Conservation (phyloP, 2,888 invertebrate genomes). For the Drosophila yooni region DNA sequence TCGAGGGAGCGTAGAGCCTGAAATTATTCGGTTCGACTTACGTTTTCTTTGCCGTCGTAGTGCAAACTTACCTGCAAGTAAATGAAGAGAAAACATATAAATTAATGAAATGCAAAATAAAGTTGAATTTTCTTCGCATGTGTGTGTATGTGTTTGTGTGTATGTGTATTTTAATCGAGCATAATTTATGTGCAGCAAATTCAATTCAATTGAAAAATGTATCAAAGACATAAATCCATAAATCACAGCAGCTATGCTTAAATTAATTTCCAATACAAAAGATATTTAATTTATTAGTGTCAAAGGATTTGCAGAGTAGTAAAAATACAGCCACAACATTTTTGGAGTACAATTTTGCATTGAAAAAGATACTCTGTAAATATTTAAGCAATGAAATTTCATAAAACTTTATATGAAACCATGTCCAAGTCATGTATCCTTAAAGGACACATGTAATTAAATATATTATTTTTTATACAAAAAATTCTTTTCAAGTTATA, state of each 20-base stretch:
- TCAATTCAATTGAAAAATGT: slow-evolving; percentile 44
- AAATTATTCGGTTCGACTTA: slow-evolving; percentile 57
- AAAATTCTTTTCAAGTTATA: neutral
- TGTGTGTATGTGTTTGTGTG: neutral
- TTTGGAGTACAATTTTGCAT: neutral
- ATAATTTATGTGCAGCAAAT: slow-evolving; percentile 49
- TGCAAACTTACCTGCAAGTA: slow-evolving; percentile 78
- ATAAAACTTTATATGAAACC: neutral
- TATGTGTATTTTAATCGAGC: neutral
- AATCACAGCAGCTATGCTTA: slow-evolving; percentile 49
- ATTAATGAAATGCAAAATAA: slow-evolving; percentile 24
- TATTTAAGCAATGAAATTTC: neutral
- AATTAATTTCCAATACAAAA: slow-evolving; percentile 57
- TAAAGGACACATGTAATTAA: neutral
- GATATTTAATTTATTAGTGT: slow-evolving; percentile 67
- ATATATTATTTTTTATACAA: neutral
- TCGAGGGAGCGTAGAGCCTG: slow-evolving; percentile 19
- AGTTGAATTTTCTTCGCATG: neutral
- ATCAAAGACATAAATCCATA: slow-evolving; percentile 41
- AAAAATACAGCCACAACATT: slow-evolving; percentile 5
- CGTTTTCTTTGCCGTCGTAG: slow-evolving; percentile 82
- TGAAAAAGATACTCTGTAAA: slow-evolving; percentile 30
- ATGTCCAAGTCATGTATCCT: no score
- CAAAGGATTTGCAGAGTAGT: slow-evolving; percentile 45
- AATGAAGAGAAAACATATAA: slow-evolving; percentile 31